These are phyloP conservation scores for Picus viridis DNA, from an alignment of 2,797 vertebrate species.

Conservation along the genomic window DNA sequence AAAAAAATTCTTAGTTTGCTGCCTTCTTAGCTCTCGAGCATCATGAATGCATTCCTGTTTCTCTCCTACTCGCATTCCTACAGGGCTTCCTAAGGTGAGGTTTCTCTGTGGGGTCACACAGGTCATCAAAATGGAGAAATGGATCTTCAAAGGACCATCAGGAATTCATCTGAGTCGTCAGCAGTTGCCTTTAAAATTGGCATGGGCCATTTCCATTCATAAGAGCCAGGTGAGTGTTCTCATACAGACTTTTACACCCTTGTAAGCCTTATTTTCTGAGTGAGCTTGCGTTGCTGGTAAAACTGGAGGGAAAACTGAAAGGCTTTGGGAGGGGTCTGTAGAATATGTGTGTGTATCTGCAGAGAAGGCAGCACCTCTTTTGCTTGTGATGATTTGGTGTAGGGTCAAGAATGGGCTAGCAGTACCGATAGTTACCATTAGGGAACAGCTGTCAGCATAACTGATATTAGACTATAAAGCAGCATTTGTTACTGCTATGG, in stretches of 20 bases:
- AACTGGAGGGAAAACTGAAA: not conserved
- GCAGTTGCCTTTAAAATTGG: constrained; percentile 94
- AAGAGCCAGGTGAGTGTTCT: constrained; percentile 90
- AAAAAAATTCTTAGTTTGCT: not conserved
- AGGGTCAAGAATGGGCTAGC: not conserved
- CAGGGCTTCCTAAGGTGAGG: constrained; percentile 89
- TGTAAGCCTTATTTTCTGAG: not conserved
- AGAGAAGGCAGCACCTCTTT: not conserved
- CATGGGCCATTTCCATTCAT: constrained; percentile 99
- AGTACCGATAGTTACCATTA: not conserved
- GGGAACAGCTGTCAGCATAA: not conserved
- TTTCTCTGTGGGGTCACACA: constrained; percentile 91
- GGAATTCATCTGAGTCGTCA: constrained; percentile 88
- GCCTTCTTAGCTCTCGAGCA: not conserved
- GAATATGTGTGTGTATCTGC: not conserved
- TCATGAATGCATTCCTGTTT: not conserved
- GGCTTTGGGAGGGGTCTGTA: not conserved
- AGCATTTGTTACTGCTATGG: not conserved
- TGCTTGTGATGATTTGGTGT: not conserved
- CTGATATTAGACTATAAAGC: not conserved
- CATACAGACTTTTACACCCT: not conserved
- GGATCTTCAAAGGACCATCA: constrained; percentile 86
- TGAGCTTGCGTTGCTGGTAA: not conserved
- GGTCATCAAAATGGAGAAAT: constrained; percentile 87
- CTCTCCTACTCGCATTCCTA: not conserved